Evolutionary conservation across 2,113 vertebrate species (phyloP), one percentile per base, ranked within the genome.

Genomic region (Calyptommatus sinebrachiatus): DNA sequence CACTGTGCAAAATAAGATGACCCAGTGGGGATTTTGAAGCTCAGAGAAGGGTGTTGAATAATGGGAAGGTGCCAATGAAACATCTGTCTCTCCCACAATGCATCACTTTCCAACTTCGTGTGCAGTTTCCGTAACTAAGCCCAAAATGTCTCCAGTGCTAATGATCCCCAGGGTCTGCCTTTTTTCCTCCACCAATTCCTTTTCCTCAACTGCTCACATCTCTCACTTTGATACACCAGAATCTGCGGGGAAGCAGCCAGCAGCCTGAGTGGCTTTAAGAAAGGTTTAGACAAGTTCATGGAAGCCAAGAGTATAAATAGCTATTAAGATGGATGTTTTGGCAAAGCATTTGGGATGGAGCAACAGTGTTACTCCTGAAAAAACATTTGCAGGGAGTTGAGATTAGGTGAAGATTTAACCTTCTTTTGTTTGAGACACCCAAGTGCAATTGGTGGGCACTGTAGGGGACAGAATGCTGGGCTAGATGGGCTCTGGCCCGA

Each of bases 1-100:
- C 79, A 75, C 71, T 61, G 72, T 46, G 50, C 65, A 61, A 81
- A 69, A 60, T 45, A 41, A 60, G 65, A 69, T 61, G 79, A 46
- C 66, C 71, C 50, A 7, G 50, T 61, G 79, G 79, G 79, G 57
- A 69, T 69, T 61, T 31, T 69, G 53, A 61, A 41, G 72, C 79
- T 69, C 48, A 24, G 31, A 50, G 50, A 31, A 75, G 79, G n/a
- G 69, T 61, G 79, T 68, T 60, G 50, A 74, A 53, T 75, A 75
- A 75, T 61, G 65, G 65, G 72, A 45, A 28, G 21, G 71, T 69
- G 50, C 72, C 79, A 46, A 5, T 9, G 50, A 45, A 81, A 61
- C 72, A 75, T 71, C 77, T 79, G 68, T 46, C 35, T 71, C 77
- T 61, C 28, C 31, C 31, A 16, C 62, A 46, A 62, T 21, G 20